These are phyloP conservation scores for human DNA, from an alignment of 2,113 vertebrate species.

Conservation along the genomic window GRCh38 chr5:144102501-144103000, in stretches of 20 bases:
- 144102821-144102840: neutral
- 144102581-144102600: neutral
- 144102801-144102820: neutral
- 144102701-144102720: neutral
- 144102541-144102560: neutral
- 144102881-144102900: neutral
- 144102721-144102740: neutral
- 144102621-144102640: neutral
- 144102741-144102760: neutral
- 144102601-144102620: neutral
- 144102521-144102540: neutral
- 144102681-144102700: neutral
- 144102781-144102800: neutral
- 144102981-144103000: neutral
- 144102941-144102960: conserved; percentile 31
- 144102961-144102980: conserved; percentile 1
- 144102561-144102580: neutral
- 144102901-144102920: conserved; percentile 13
- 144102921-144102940: conserved; percentile 24
- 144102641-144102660: conserved; percentile 5
- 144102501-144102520: neutral
- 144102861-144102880: neutral
- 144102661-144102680: neutral
- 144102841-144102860: neutral
- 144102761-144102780: neutral